A percentile compares a stretch with the other conserved stretches of the same genome.
These are phyloP conservation scores for Chrysocyon brachyurus DNA, from an alignment of 2,797 vertebrate species.

Conservation along the genomic window DNA sequence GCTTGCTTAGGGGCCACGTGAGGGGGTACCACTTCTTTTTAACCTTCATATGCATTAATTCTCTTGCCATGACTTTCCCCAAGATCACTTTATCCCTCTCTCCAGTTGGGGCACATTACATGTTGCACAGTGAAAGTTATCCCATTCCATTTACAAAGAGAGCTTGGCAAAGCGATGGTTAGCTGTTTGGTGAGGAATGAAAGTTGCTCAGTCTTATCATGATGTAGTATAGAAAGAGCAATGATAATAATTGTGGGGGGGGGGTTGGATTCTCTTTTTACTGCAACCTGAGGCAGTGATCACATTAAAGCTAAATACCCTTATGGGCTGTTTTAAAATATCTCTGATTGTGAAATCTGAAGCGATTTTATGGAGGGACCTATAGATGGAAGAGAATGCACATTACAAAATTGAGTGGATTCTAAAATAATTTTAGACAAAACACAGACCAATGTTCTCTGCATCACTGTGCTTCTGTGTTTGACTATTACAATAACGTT, in stretches of 20 bases:
- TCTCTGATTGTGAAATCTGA: conserved; percentile 12
- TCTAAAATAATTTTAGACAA: conserved; percentile 66
- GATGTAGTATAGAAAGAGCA: conserved; percentile 1
- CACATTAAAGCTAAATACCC: conserved; percentile 67
- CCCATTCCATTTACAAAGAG: conserved; percentile 53
- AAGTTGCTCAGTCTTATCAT: conserved; percentile 39
- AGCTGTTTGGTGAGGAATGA: conserved; percentile 69
- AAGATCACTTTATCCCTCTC: not conserved
- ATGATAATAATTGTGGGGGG: conserved; percentile 62
- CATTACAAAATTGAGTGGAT: not conserved
- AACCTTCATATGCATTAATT: not conserved
- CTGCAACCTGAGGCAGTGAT: conserved; percentile 59
- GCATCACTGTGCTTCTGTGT: not conserved
- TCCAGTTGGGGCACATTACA: not conserved
- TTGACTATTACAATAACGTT: not conserved
- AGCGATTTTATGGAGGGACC: conserved; percentile 30
- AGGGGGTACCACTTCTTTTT: not conserved
- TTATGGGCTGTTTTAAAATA: conserved; percentile 42
- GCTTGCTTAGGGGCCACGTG: rapidly evolving
- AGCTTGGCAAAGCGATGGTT: conserved; percentile 41
- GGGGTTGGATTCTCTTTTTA: conserved; percentile 64
- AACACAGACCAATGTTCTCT: not conserved
- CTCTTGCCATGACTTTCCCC: not conserved
- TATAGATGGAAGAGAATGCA: not conserved
- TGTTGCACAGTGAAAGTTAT: not conserved